These are phyloP conservation scores for Laticauda colubrina DNA, from an alignment of 2,113 vertebrate species.

Conservation along the genomic window DNA sequence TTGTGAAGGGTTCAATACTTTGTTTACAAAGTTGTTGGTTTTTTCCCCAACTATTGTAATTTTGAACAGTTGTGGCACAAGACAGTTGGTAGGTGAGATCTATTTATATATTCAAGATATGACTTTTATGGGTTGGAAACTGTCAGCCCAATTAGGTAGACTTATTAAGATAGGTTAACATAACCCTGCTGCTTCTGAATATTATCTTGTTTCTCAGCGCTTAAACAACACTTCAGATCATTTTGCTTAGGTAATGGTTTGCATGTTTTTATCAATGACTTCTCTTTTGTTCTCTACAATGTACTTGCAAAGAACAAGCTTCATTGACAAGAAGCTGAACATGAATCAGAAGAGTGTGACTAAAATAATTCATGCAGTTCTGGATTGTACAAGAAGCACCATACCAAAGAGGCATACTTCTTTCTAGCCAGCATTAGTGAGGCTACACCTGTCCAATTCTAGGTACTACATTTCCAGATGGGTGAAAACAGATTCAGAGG, in stretches of 20 bases:
- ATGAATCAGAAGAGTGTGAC: background rate
- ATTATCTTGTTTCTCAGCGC: background rate
- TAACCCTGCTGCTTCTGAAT: background rate
- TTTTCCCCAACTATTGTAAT: background rate
- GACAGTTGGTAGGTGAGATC: background rate
- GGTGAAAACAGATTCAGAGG: background rate
- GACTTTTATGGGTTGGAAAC: background rate
- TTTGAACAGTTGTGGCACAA: background rate
- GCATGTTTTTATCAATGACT: background rate
- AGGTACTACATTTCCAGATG: background rate
- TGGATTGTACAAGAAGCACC: background rate
- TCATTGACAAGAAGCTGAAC: background rate
- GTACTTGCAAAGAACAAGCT: background rate
- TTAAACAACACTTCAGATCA: background rate
- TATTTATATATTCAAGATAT: background rate
- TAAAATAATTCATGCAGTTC: background rate
- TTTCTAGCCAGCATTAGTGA: background rate
- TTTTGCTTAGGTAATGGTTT: background rate
- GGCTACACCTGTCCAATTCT: background rate
- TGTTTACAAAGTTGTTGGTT: background rate
- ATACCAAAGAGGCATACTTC: background rate
- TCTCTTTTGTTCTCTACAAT: background rate
- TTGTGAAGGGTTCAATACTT: slow-evolving; percentile 58
- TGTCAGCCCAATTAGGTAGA: background rate
- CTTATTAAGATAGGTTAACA: background rate